A percentile compares a stretch with the other conserved stretches of the same genome.
phyloP scores from a whole-genome alignment of 92 coral and sea anemone genomes.

The Nematostella vectensis region DNA sequence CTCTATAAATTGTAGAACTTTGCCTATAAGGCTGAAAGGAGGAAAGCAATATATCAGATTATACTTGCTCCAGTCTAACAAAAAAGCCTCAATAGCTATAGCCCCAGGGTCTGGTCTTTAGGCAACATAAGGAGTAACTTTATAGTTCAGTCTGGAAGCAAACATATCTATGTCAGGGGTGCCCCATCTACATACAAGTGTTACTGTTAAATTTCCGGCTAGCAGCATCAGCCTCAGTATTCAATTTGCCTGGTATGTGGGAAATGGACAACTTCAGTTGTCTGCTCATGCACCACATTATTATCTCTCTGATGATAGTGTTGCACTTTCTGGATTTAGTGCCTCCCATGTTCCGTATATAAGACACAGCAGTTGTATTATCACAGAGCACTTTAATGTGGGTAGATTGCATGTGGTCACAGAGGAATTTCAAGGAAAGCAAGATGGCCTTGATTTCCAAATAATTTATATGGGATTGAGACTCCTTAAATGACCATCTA shows the following conservation, averaged over 20 bases:
- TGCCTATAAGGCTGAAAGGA: constrained; percentile 28
- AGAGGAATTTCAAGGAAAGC: constrained; percentile 13
- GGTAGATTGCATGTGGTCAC: constrained; percentile 6
- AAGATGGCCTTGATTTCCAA: constrained; percentile 23
- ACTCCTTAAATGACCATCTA: constrained; percentile 22
- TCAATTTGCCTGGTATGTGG: constrained; percentile 41
- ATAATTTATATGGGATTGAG: constrained; percentile 14
- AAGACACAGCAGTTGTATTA: constrained; percentile 36
- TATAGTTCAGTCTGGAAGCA: constrained; percentile 52
- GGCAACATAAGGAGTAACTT: constrained; percentile 30
- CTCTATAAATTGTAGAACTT: constrained; percentile 43
- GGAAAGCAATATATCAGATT: constrained; percentile 31
- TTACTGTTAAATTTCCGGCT: constrained; percentile 23
- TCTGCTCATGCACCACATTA: constrained; percentile 36
- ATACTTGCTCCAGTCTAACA: constrained; percentile 43
- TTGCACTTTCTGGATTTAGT: not conserved
- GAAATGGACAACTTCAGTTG: constrained; percentile 23
- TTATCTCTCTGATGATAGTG: constrained; percentile 17
- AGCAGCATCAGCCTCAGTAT: constrained; percentile 34
- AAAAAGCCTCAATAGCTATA: constrained; percentile 42
- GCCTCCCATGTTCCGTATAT: constrained; percentile 30
- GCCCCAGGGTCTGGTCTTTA: constrained; percentile 58
- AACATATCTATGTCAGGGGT: constrained; percentile 42
- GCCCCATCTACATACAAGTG: constrained; percentile 37
- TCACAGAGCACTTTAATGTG: constrained; percentile 23